Percentiles rank a stretch among this genome's conserved stretches.
These are phyloP conservation scores for Heliornis fulica DNA, from an alignment of 2,113 vertebrate genomes.

Conservation along the genomic window DNA sequence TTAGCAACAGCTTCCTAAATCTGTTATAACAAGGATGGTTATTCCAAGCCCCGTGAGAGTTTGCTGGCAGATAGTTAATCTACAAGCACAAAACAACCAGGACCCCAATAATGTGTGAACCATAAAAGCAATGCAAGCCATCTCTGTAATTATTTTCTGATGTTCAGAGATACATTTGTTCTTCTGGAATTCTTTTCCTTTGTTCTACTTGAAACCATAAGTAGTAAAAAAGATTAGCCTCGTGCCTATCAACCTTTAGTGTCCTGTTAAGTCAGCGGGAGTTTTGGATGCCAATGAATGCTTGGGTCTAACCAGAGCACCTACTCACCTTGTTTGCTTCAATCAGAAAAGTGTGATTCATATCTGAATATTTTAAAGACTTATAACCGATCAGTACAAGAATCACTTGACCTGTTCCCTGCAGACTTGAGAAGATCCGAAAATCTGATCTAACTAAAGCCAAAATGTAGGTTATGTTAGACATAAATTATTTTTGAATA, in stretches of 20 bases:
- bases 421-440: background rate
- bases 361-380: background rate
- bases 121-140: background rate
- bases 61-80: background rate
- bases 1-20: background rate
- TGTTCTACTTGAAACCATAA: background rate
- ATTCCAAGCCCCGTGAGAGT: background rate
- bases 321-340: background rate
- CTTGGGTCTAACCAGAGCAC: background rate
- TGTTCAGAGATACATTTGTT: background rate
- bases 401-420: background rate
- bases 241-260: background rate
- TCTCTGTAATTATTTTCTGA: slow-evolving; percentile 3
- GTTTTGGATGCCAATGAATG: background rate
- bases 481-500: background rate
- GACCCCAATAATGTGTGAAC: background rate
- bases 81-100: background rate
- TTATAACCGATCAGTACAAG: background rate
- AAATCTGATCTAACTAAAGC: background rate
- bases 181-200: background rate
- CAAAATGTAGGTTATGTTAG: background rate
- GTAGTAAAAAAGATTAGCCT: background rate
- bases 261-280: background rate
- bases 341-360: background rate
- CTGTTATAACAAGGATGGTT: background rate